phyloP scores from a whole-genome alignment of 2,888 invertebrate genomes.

The Melitaea athalia region DNA sequence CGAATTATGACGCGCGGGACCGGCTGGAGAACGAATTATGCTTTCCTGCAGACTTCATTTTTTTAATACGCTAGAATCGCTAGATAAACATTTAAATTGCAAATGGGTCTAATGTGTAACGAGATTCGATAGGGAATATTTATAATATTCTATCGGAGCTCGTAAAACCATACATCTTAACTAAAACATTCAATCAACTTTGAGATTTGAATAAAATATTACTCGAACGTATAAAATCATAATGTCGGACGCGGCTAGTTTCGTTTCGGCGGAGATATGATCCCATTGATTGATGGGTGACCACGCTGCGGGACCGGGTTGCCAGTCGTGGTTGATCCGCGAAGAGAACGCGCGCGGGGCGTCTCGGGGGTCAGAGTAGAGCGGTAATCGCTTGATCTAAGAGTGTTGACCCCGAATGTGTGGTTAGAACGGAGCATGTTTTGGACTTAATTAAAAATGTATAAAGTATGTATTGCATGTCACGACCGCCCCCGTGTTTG shows the following conservation, averaged over 20 bases:
- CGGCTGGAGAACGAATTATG: conserved; percentile 55
- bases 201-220: conserved; percentile 80
- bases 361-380: conserved; percentile 51
- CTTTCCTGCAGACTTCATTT: conserved; percentile 41
- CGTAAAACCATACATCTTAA: conserved; percentile 50
- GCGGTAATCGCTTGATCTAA: conserved; percentile 60
- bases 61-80: conserved; percentile 30
- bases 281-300: conserved; percentile 82
- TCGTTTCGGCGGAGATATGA: conserved; percentile 76
- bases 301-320: conserved; percentile 62
- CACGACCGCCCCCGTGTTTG: conserved; percentile 66
- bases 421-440: conserved; percentile 67
- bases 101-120: conserved; percentile 47
- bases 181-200: conserved; percentile 75
- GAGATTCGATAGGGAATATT: conserved; percentile 42
- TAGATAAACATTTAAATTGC: conserved; percentile 57
- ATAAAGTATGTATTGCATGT: conserved; percentile 72
- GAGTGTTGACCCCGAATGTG: conserved; percentile 73
- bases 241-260: conserved; percentile 67
- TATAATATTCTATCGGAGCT: conserved; percentile 41
- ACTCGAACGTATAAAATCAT: conserved; percentile 77
- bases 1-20: conserved; percentile 69
- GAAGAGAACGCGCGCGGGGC: conserved; percentile 23
- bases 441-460: conserved; percentile 78
- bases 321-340: conserved; percentile 41